phyloP scores from a whole-genome alignment of 2,113 vertebrate species.

The Anguilla japonica region DNA sequence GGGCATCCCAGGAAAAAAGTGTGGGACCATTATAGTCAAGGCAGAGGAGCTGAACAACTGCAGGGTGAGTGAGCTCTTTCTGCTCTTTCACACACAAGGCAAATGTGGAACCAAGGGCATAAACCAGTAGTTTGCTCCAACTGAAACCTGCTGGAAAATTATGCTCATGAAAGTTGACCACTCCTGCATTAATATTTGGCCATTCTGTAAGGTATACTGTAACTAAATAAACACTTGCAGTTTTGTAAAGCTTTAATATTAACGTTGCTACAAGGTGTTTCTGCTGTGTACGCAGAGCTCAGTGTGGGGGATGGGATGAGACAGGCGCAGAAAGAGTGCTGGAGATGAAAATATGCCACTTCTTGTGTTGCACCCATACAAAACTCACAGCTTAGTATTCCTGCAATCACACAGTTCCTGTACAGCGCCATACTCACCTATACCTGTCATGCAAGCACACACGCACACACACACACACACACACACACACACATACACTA shows the following conservation, averaged over 20 bases:
- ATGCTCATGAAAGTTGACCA: not conserved
- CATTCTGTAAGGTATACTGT: not conserved
- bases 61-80: slow-evolving; percentile 75
- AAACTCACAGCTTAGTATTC: no score
- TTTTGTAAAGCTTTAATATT: no score
- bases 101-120: not conserved
- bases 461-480: not conserved
- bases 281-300: no score
- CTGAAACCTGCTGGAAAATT: not conserved
- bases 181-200: not conserved
- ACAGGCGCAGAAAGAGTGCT: no score
- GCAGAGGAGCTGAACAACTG: slow-evolving; percentile 95
- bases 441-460: not conserved
- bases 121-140: no score
- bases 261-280: no score
- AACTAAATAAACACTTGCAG: no score
- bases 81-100: not conserved
- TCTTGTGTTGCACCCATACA: no score
- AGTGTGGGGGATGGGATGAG: no score
- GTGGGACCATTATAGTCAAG: slow-evolving; percentile 90
- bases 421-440: not conserved
- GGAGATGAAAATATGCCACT: no score
- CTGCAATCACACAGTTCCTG: no score
- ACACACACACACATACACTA: not conserved
- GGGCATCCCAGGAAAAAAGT: slow-evolving; percentile 93